Percentiles rank a stretch among this genome's conserved stretches.
Conservation (phyloP, 2,113 vertebrate species). For the Oncorhynchus keta region DNA sequence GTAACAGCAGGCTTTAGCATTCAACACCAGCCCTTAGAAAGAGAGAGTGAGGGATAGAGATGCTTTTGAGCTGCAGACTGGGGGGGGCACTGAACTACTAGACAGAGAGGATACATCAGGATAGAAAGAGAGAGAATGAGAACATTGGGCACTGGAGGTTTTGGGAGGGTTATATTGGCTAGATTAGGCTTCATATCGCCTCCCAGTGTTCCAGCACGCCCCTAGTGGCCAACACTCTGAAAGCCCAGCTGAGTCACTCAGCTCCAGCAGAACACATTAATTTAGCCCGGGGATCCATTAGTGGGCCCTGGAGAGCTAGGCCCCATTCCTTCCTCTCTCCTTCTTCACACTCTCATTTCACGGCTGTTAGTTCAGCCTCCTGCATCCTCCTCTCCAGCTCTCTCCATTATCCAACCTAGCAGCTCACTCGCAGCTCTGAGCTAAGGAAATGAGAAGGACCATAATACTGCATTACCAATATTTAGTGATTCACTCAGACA, state of each 20-base stretch:
- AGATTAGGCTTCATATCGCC: conserved; percentile 33
- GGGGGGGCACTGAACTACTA: background rate
- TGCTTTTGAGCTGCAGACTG: conserved; percentile 4
- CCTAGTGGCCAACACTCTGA: conserved; percentile 20
- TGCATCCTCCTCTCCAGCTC: conserved; percentile 49
- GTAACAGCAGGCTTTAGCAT: conserved; percentile 22
- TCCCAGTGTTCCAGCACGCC: conserved; percentile 11
- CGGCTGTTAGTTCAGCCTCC: conserved; percentile 68
- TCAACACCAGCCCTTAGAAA: background rate
- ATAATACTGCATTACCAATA: conserved; percentile 63
- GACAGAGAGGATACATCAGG: background rate
- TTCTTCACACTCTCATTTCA: conserved; percentile 67
- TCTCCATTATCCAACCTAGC: conserved; percentile 61
- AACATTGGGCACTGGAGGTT: conserved; percentile 5
- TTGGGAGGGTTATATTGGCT: conserved; percentile 25
- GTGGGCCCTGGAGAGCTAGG: conserved; percentile 44
- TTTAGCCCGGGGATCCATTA: conserved; percentile 63
- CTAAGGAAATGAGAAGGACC: conserved; percentile 57
- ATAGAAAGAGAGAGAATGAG: conserved; percentile 14
- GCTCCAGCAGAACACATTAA: conserved; percentile 51
- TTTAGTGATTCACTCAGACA: conserved; percentile 62
- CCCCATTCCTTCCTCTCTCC: conserved; percentile 50
- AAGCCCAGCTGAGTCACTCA: conserved; percentile 40
- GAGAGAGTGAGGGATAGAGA: background rate
- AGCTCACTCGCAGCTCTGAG: conserved; percentile 36